phyloP scores from a whole-genome alignment of 2,797 vertebrate genomes.

The Poeciliopsis gracilis region DNA sequence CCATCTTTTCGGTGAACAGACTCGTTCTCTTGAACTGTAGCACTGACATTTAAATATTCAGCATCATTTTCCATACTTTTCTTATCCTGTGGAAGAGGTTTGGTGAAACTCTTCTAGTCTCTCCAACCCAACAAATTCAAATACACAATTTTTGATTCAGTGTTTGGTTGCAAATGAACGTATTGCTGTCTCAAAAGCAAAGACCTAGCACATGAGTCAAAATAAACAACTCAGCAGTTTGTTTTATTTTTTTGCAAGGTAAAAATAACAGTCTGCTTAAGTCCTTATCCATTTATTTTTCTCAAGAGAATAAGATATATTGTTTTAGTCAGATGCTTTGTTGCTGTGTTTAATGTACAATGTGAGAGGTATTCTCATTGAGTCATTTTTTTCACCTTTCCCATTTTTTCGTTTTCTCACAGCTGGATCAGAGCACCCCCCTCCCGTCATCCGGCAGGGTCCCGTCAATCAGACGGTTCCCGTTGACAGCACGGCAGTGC shows the following conservation, averaged over 20 bases:
- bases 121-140: not conserved
- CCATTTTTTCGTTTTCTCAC: constrained; percentile 1
- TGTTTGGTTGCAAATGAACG: not conserved
- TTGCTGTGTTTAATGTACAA: not conserved
- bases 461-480: constrained; percentile 93
- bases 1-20: not conserved
- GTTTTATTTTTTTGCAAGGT: not conserved
- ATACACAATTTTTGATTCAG: not conserved
- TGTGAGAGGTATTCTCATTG: not conserved
- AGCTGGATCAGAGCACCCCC: constrained; percentile 91
- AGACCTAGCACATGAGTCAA: not conserved
- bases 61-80: not conserved
- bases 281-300: not conserved
- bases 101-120: not conserved
- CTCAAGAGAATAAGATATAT: not conserved
- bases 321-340: not conserved
- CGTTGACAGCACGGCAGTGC: constrained; percentile 88
- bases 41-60: not conserved
- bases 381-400: not conserved
- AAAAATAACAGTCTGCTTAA: not conserved
- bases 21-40: not conserved
- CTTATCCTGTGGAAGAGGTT: not conserved
- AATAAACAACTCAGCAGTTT: not conserved
- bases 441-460: constrained; percentile 93
- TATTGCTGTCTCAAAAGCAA: not conserved